A percentile compares a stretch with the other conserved stretches of the same genome.
These are phyloP conservation scores for Tenthredo livida DNA, from an alignment of 2,888 invertebrate species.

Conservation along the genomic window DNA sequence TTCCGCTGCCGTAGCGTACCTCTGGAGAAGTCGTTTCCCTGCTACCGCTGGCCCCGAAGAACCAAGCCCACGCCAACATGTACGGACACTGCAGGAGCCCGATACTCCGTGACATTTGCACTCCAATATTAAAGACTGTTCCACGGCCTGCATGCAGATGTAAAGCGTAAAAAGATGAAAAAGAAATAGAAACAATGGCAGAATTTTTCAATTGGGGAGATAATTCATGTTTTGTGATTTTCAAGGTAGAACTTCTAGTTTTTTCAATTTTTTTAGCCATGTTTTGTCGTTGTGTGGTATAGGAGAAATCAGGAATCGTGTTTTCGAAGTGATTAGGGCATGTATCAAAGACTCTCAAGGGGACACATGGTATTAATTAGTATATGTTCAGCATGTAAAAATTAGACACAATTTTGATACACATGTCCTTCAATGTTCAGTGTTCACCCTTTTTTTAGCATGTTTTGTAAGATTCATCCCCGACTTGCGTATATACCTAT, in stretches of 20 bases:
- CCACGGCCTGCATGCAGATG: slow-evolving; percentile 81
- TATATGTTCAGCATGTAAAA: no score
- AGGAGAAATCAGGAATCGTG: no score
- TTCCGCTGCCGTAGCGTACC: slow-evolving; percentile 81
- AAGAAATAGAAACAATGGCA: not conserved
- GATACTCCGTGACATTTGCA: slow-evolving; percentile 94
- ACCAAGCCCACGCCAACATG: slow-evolving; percentile 88
- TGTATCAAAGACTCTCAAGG: no score
- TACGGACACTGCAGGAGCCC: slow-evolving; percentile 90
- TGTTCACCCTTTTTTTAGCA: not conserved
- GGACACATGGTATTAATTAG: no score
- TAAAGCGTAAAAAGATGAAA: slow-evolving; percentile 1
- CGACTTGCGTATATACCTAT: not conserved
- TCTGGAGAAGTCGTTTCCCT: slow-evolving; percentile 81
- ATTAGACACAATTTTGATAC: no score
- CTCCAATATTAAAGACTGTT: slow-evolving; percentile 81
- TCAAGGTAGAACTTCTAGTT: no score
- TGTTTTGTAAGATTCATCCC: not conserved
- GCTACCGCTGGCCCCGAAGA: slow-evolving; percentile 79
- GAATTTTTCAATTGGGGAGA: not conserved
- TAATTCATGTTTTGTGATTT: not conserved
- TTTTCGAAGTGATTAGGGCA: no score
- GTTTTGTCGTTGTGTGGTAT: no score
- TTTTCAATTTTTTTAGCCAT: no score
- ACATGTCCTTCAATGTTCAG: not conserved